Evolutionary conservation across 2,113 vertebrate species (phyloP).

Genomic region (Dendrocopos noguchii): DNA sequence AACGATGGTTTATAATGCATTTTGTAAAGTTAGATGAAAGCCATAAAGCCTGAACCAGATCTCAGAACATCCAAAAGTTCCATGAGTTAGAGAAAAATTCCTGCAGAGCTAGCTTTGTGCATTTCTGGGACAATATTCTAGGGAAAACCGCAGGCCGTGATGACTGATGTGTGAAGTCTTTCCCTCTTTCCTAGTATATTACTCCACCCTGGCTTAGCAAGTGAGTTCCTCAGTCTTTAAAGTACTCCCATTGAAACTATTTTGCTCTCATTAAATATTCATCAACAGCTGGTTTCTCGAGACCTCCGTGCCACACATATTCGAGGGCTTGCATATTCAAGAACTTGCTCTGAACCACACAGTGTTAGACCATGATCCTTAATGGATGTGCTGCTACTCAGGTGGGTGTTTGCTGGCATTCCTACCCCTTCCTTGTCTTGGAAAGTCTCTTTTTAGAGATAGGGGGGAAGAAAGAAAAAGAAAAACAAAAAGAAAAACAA

Average conservation of each 20-base stretch:
- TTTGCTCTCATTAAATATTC: not conserved
- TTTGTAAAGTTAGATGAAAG: constrained; percentile 1
- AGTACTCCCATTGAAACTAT: not conserved
- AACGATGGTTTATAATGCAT: not conserved
- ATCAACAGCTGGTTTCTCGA: not conserved
- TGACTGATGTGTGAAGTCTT: not conserved
- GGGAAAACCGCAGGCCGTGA: not conserved
- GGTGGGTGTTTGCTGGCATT: not conserved
- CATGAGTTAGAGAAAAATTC: not conserved
- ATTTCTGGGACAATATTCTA: not conserved
- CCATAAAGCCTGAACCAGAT: not conserved
- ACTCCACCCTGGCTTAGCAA: not conserved
- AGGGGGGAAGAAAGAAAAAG: no score
- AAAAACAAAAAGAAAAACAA: no score
- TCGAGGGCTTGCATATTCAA: not conserved
- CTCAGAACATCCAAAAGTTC: not conserved
- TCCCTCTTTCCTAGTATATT: not conserved
- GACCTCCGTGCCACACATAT: not conserved
- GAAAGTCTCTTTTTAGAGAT: not conserved
- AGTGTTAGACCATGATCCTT: not conserved
- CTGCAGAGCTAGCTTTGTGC: not conserved
- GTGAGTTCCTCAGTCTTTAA: not conserved
- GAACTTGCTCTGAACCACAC: not conserved
- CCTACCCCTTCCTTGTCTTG: not conserved
- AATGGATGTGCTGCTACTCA: not conserved